A percentile compares a stretch with the other conserved stretches of the same genome.
These are phyloP conservation scores for Vidua macroura DNA, from an alignment of 2,113 vertebrate species.

Conservation along the genomic window DNA sequence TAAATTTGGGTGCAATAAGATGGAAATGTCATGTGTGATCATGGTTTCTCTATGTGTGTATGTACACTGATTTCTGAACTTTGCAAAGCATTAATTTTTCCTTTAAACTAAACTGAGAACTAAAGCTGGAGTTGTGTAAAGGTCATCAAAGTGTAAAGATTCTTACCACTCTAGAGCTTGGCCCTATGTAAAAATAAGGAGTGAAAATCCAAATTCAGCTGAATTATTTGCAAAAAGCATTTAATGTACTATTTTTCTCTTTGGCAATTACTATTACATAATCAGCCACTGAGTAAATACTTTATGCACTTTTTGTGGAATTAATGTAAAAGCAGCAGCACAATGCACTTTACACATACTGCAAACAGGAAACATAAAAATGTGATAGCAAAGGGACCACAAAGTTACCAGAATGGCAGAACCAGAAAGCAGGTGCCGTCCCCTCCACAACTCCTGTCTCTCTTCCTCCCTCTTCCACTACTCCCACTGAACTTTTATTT, in stretches of 20 bases:
- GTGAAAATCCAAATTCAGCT: not conserved
- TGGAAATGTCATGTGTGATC: slow-evolving; percentile 4
- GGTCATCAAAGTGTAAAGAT: not conserved
- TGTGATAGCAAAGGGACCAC: not conserved
- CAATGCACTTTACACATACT: not conserved
- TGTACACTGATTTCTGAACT: slow-evolving; percentile 8
- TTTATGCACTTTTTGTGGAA: not conserved
- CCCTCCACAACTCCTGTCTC: not conserved
- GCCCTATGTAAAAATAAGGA: not conserved
- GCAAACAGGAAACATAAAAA: not conserved
- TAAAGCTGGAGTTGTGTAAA: slow-evolving; percentile 2
- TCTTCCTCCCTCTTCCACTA: not conserved
- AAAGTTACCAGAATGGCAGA: not conserved
- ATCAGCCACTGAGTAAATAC: not conserved
- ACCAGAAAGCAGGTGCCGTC: not conserved
- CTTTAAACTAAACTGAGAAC: slow-evolving; percentile 15
- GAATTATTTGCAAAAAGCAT: not conserved
- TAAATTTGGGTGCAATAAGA: slow-evolving; percentile 4
- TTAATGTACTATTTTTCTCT: not conserved
- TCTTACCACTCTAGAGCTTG: not conserved
- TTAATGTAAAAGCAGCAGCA: not conserved
- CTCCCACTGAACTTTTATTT: not conserved
- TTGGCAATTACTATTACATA: not conserved
- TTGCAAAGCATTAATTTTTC: slow-evolving; percentile 29
- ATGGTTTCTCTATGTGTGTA: not conserved